phyloP scores from a whole-genome alignment of 2,797 vertebrate species.

The Anguilla pacifica region DNA sequence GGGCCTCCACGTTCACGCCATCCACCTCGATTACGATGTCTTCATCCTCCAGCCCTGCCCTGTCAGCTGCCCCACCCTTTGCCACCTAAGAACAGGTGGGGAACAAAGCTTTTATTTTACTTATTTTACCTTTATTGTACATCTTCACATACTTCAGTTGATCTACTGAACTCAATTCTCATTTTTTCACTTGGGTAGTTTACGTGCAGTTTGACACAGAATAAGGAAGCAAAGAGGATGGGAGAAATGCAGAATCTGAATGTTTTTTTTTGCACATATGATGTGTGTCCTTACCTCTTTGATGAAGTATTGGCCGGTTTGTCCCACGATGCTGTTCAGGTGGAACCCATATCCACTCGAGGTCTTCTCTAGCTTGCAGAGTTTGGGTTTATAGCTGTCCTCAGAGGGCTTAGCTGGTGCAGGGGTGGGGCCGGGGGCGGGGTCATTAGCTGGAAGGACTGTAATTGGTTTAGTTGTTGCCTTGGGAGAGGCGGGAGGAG shows the following conservation, averaged over 20 bases:
- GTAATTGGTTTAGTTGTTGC: neutral
- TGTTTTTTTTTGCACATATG: neutral
- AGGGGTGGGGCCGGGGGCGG: neutral
- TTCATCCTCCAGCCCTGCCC: constrained; percentile 77
- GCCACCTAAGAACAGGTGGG: constrained; percentile 73
- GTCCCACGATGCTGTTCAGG: constrained; percentile 81
- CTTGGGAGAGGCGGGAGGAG: constrained; percentile 27
- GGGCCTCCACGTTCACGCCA: constrained; percentile 74
- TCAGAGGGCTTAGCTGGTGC: constrained; percentile 29
- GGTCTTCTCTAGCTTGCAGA: constrained; percentile 82
- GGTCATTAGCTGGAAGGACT: neutral
- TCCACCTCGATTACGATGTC: constrained; percentile 89
- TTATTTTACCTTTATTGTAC: neutral
- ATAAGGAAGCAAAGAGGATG: neutral
- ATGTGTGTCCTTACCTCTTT: constrained; percentile 72
- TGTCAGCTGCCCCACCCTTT: constrained; percentile 73
- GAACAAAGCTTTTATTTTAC: neutral
- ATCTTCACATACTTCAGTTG: neutral
- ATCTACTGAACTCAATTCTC: neutral
- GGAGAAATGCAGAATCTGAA: neutral
- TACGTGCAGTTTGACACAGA: neutral
- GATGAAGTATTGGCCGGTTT: constrained; percentile 75
- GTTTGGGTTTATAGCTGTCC: constrained; percentile 74
- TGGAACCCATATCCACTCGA: constrained; percentile 84
- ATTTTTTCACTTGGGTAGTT: neutral